A percentile compares a stretch with the other conserved stretches of the same genome.
phyloP scores from a whole-genome alignment of 2,113 vertebrate genomes.

The Mastomys coucha region DNA sequence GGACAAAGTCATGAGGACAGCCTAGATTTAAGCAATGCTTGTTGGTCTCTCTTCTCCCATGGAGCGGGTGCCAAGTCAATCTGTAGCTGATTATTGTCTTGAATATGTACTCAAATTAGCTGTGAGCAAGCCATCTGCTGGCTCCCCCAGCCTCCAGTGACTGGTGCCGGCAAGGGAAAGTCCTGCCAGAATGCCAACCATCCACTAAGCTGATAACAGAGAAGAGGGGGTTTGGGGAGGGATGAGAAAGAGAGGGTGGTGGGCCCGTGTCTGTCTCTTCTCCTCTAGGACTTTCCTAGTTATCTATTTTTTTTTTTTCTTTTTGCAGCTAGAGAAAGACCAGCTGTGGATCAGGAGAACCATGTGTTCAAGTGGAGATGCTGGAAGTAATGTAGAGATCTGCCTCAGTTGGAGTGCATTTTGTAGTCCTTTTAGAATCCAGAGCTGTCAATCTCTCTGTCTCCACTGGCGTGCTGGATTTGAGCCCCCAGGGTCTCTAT shows the following conservation, averaged over 20 bases:
- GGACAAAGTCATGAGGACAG: slow-evolving; percentile 13
- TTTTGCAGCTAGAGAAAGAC: neutral
- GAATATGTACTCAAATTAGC: slow-evolving; percentile 75
- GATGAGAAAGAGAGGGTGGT: neutral
- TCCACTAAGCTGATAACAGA: slow-evolving; percentile 44
- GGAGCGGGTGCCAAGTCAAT: slow-evolving; percentile 64
- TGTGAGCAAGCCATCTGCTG: slow-evolving; percentile 76
- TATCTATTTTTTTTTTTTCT: too few relatives aligned
- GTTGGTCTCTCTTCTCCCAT: neutral
- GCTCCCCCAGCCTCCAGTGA: slow-evolving; percentile 56
- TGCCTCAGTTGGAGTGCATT: neutral
- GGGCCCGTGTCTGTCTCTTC: neutral
- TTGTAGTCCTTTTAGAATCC: neutral
- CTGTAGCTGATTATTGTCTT: slow-evolving; percentile 73
- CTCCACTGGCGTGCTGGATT: neutral
- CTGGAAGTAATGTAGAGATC: neutral
- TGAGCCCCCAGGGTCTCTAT: neutral
- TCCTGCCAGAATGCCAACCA: slow-evolving; percentile 71
- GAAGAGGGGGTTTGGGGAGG: neutral
- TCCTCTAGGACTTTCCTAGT: neutral
- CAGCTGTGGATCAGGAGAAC: neutral
- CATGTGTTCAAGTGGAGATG: neutral
- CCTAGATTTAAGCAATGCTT: slow-evolving; percentile 20
- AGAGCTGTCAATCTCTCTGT: neutral
- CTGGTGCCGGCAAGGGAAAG: slow-evolving; percentile 52